Percentiles rank a stretch among this genome's conserved stretches.
phyloP scores from a whole-genome alignment of 1,140 invertebrate genomes.

The Lithobius niger region DNA sequence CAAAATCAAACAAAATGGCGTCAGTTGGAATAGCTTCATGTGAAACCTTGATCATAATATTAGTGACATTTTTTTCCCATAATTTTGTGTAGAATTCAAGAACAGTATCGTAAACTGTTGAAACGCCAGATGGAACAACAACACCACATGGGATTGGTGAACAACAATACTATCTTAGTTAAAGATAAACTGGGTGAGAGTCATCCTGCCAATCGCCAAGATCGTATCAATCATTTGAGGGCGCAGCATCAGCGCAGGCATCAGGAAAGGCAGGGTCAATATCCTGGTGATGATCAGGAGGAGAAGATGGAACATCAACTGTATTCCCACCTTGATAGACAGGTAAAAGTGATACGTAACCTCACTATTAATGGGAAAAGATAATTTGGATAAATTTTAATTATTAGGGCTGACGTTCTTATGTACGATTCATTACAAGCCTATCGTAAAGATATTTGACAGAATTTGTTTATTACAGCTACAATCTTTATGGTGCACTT shows the following conservation, averaged over 20 bases:
- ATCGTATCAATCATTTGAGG: conserved; percentile 39
- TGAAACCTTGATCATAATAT: no score
- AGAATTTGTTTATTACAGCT: no score
- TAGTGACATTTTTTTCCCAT: no score
- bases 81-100: conserved; percentile 27
- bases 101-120: conserved; percentile 33
- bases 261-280: conserved; percentile 36
- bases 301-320: conserved; percentile 21
- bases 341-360: conserved; percentile 21
- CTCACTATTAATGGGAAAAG: no score
- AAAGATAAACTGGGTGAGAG: neutral
- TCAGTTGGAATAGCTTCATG: no score
- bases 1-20: no score
- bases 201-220: conserved; percentile 30
- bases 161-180: conserved; percentile 13
- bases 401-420: no score
- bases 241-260: conserved; percentile 40
- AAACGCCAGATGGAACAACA: conserved; percentile 23
- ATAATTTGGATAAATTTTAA: no score
- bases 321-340: conserved; percentile 34
- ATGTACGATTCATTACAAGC: no score
- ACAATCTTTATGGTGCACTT: no score
- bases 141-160: neutral
- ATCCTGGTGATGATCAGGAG: conserved; percentile 35
- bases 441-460: no score